Base-by-base conservation (phyloP, 2,797 vertebrate genomes). In the Alauda arvensis region DNA sequence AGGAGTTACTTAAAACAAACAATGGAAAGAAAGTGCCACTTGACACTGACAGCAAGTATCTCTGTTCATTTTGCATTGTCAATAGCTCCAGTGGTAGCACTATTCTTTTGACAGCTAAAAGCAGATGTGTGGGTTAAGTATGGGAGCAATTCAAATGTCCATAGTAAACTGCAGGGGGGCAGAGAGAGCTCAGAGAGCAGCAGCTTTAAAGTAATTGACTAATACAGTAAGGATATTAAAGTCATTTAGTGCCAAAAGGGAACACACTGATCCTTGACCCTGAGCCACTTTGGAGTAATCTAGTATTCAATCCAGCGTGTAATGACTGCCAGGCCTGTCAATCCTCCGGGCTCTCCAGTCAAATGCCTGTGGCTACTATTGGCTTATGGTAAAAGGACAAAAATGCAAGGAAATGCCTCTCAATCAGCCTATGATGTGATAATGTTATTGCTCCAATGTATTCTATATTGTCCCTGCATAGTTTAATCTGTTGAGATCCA, bases 261-360 rank as follows among this genome's bases (percentile, higher is more conserved):
- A 99, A 99, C 98, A 99, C 98, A 98, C 98, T 98, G 98, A 98
- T 97, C 98, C 98, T 98, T 99, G 99, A 99, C 99, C 99, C 98
- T 98, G 97, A 99, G 98, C 98, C 99, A 99, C 98, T 99, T 99
- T 99, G 98, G 98, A 99, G 98, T 99, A 99, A 99, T 99, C 99
- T 99, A 98, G 98, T 98, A 99, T 99, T 99, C 99, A 99, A 99
- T 99, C 98, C 99, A 99, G 98, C 98, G 98, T 99, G 99, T 99
- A 99, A 99, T 99, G 98, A 99, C 99, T 99, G 98, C 98, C 97
- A 97, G 98, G 98, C 98, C 98, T 99, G 99, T 99, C 99, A 99
- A 98, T 99, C 98, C 98, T 98, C 97, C 96, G 71, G 98, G 98
- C 98, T 98, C 98, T 98, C 97, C 96, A 98, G 98, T 97, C 97